Conservation (phyloP, 2,797 vertebrate species). For the Phataginus tetradactyla region DNA sequence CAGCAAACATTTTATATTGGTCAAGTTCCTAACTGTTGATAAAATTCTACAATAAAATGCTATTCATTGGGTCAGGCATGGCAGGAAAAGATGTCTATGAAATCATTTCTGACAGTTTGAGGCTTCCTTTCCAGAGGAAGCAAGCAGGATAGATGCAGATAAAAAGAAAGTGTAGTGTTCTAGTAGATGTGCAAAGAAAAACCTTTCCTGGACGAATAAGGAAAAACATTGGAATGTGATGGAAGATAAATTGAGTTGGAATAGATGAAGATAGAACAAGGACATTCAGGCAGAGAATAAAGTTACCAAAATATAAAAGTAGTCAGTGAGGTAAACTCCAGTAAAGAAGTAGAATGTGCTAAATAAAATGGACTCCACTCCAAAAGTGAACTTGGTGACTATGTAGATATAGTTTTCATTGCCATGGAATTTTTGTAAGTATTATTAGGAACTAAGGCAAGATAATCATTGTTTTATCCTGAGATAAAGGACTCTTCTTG, state of each 20-base stretch:
- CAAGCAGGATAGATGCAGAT: background rate
- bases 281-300: background rate
- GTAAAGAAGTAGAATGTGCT: background rate
- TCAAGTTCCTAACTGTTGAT: background rate
- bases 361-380: background rate
- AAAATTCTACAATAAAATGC: slow-evolving; percentile 1
- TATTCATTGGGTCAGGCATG: background rate
- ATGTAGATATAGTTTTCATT: background rate
- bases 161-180: background rate
- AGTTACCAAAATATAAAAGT: background rate
- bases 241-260: slow-evolving; percentile 19
- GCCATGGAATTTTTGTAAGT: background rate
- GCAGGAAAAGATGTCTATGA: background rate
- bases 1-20: background rate
- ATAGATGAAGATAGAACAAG: background rate
- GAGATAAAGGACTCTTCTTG: background rate
- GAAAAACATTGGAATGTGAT: background rate
- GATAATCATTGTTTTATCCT: background rate
- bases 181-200: background rate
- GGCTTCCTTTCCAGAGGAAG: background rate
- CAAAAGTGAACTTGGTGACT: background rate
- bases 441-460: background rate
- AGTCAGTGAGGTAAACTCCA: background rate
- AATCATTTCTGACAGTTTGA: slow-evolving; percentile 34
- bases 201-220: background rate